Evolutionary conservation across 2,888 invertebrate species (phyloP).

Genomic region (Philopedon plagiatum): DNA sequence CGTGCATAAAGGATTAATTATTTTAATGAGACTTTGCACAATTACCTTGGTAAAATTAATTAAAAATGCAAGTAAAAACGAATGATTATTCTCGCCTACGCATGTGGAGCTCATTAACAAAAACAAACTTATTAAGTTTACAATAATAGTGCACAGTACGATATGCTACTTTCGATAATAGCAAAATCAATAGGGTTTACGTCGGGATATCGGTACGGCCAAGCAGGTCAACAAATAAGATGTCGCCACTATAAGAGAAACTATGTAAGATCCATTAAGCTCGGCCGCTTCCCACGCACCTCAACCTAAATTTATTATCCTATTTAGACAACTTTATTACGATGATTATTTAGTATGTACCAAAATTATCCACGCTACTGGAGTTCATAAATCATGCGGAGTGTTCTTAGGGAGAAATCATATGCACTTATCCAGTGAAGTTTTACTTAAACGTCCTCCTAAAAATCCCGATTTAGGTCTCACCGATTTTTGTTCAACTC

Average conservation of each 20-base stretch:
- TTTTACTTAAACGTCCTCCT: too few species aligned
- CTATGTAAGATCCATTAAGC: neutral
- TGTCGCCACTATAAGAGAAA: neutral
- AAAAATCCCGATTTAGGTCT: too few species aligned
- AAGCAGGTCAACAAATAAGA: neutral
- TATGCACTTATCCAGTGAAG: too few species aligned
- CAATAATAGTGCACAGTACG: neutral
- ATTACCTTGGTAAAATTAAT: neutral
- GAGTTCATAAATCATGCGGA: neutral
- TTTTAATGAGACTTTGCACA: neutral
- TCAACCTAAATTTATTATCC: slow-evolving; percentile 4
- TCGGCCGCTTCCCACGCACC: neutral
- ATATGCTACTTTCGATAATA: neutral
- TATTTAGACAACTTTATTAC: neutral
- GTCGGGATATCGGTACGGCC: neutral
- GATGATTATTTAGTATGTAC: neutral
- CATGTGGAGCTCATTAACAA: neutral
- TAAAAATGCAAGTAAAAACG: slow-evolving; percentile 11
- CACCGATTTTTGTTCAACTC: too few species aligned
- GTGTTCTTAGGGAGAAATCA: neutral
- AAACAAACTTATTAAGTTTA: neutral
- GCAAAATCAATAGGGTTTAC: neutral
- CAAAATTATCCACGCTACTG: neutral
- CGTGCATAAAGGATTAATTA: neutral
- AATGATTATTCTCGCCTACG: slow-evolving; percentile 2